A percentile compares a stretch with the other conserved stretches of the same genome.
Evolutionary conservation across 2,797 vertebrate genomes (phyloP).

Genomic region (Anguilla megastoma): DNA sequence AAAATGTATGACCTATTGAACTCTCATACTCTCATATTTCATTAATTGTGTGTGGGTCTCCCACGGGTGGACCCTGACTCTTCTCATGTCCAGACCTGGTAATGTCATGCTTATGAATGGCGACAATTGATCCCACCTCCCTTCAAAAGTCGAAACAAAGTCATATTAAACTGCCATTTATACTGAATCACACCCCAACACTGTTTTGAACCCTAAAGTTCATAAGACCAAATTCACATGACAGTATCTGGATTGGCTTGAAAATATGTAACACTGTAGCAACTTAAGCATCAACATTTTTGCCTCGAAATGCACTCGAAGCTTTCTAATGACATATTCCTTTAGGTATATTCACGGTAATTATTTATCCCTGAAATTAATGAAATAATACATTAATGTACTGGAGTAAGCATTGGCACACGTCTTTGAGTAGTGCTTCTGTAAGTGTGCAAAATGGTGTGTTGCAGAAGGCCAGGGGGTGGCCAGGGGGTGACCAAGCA

Average conservation of each 20-base stretch:
- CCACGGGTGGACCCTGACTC: neutral
- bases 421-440: slow-evolving; percentile 35
- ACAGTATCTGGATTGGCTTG: neutral
- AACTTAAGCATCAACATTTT: neutral
- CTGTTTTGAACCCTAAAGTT: neutral
- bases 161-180: neutral
- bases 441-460: slow-evolving; percentile 26
- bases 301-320: neutral
- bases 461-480: neutral
- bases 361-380: neutral
- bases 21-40: neutral
- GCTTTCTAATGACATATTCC: neutral
- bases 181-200: neutral
- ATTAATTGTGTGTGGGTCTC: neutral
- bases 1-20: neutral
- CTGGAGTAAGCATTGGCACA: neutral
- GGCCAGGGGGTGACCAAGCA: neutral
- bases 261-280: neutral
- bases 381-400: neutral
- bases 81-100: neutral
- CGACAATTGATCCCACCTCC: neutral
- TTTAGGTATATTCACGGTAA: neutral
- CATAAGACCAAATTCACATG: neutral
- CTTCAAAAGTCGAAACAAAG: neutral
- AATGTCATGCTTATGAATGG: neutral